Base-by-base conservation (phyloP, 2,113 vertebrate genomes). In the Chlorodrepanis virens region DNA sequence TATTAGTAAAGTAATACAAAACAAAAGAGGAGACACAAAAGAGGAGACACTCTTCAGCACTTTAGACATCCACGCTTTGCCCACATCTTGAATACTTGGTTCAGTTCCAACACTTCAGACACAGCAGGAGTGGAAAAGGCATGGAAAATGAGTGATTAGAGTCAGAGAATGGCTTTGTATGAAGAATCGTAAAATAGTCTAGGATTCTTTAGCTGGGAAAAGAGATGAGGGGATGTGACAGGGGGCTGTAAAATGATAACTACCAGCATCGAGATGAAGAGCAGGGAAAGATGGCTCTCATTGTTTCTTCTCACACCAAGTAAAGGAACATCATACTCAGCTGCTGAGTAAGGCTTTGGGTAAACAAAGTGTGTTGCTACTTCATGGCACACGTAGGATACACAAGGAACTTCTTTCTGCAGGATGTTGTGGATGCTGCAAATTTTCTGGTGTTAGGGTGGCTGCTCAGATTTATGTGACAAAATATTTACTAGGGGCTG, bases 41-140 rank as follows among this genome's bases (percentile, higher is more conserved):
- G 83, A 90, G 65, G 70, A 90, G 70, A 63, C 53, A 33, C 64
- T 91, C 84, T 95, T 88, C 72, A 84, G 82, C 68, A 70, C 86
- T 89, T 94, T 72, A 96, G 71, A 90, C 79, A 81, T 74, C 68
- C 83, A 35, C 29, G 68, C 79, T 94, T 95, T 93, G 68, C 86
- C 83, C 64, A 67, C 89, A 81, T 86, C 83, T 92, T 90, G 85
- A 94, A 83, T 74, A 65, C 60, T 88, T 94, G 76, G 59, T 93
- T 94, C 79, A 37, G 60, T 86, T 96, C 88, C 95, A 94, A 14
- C 82, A 54, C 83, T 93, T 94, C 88, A 92, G 85, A 92, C 54
- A 65, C 76, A 97, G 83, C 88, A 92, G 90, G 91, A 90, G 86
- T 89, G 79, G 88, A 86, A 95, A 94, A 94, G 29, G 54, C 86